Conservation (phyloP, 2,797 vertebrate species). For the Melanotaenia trifasciata region DNA sequence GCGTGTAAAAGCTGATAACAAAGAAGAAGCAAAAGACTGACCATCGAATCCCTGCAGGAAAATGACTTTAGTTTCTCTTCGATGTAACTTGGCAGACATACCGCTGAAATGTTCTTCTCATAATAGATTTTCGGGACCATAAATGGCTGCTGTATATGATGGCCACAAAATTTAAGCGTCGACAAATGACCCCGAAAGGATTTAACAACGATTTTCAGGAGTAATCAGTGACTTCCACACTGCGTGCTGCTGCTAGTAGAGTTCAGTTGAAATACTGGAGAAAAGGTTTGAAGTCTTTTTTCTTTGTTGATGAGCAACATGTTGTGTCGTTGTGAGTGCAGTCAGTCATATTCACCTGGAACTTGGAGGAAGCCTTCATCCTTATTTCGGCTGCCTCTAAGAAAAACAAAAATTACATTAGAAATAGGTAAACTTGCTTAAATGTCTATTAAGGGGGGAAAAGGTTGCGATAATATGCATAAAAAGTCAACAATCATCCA, state of each 20-base stretch:
- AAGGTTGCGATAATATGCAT: neutral
- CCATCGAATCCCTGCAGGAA: neutral
- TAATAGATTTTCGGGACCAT: slow-evolving; percentile 57
- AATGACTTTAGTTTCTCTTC: slow-evolving; percentile 27
- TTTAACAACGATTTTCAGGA: slow-evolving; percentile 63
- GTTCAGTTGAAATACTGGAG: neutral
- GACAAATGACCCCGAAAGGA: slow-evolving; percentile 49
- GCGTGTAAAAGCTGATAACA: neutral
- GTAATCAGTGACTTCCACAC: slow-evolving; percentile 12
- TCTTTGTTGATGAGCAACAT: slow-evolving; percentile 4
- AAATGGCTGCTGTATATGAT: slow-evolving; percentile 48
- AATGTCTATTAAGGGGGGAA: neutral
- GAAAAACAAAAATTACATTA: slow-evolving; percentile 7
- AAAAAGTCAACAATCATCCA: slow-evolving; percentile 1
- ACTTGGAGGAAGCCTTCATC: slow-evolving; percentile 8
- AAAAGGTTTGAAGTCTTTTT: neutral
- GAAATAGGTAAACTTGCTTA: neutral
- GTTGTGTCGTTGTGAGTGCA: neutral
- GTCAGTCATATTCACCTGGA: slow-evolving; percentile 58
- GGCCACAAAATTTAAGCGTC: slow-evolving; percentile 39
- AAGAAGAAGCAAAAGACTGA: slow-evolving; percentile 3
- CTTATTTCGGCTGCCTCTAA: slow-evolving; percentile 13
- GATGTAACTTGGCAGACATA: slow-evolving; percentile 13
- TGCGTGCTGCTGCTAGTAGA: neutral
- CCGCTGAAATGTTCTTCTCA: slow-evolving; percentile 34